These are phyloP conservation scores for Lymantria dispar DNA, from an alignment of 2,888 invertebrate species.

Conservation along the genomic window DNA sequence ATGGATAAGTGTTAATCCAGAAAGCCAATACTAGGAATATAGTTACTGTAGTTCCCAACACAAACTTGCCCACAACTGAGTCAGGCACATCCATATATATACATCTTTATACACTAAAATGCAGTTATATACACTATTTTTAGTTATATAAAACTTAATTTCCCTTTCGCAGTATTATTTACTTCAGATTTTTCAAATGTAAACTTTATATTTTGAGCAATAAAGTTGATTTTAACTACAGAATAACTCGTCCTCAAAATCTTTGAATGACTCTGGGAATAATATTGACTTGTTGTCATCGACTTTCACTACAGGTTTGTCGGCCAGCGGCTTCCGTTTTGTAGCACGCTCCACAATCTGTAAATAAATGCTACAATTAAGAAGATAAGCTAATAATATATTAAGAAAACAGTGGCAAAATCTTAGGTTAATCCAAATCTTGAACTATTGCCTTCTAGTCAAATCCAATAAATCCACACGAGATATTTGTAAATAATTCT, in stretches of 20 bases:
- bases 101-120: conserved; percentile 19
- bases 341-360: conserved; percentile 83
- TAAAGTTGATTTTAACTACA: conserved; percentile 55
- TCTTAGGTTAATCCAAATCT: no score
- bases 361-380: conserved; percentile 15
- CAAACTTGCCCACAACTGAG: conserved; percentile 81
- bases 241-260: conserved; percentile 85
- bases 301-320: conserved; percentile 56
- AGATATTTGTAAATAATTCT: no score
- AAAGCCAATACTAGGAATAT: conserved; percentile 83
- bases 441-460: no score
- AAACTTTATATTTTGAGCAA: neutral
- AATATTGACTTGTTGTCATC: conserved; percentile 80
- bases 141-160: neutral
- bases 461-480: no score
- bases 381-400: no score
- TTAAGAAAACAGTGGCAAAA: no score
- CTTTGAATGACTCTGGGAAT: conserved; percentile 85
- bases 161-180: neutral
- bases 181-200: neutral
- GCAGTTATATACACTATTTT: neutral
- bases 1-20: conserved; percentile 87
- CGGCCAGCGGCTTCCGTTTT: conserved; percentile 70
- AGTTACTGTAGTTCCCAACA: conserved; percentile 76
- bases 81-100: conserved; percentile 80